phyloP scores from a whole-genome alignment of 2,888 invertebrate genomes.

The Trypoxylon attenuatum region DNA sequence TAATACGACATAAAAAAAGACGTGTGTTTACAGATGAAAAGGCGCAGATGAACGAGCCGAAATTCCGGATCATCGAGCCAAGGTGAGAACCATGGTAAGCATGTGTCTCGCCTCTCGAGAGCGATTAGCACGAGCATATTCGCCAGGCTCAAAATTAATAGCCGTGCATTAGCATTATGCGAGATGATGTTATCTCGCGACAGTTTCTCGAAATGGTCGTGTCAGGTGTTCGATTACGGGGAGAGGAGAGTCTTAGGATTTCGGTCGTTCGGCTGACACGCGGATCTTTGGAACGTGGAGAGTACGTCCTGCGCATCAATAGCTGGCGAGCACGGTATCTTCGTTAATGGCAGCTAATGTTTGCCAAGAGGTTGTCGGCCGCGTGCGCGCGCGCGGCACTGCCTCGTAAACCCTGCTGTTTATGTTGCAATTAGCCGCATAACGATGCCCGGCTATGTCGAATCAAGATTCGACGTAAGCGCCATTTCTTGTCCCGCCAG shows the following conservation, averaged over 20 bases:
- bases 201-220: slow-evolving; percentile 30
- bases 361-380: slow-evolving; percentile 68
- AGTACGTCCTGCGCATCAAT: slow-evolving; percentile 32
- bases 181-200: slow-evolving; percentile 28
- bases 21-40: no score
- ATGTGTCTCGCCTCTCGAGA: no score
- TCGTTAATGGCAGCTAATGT: slow-evolving; percentile 70
- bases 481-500: slow-evolving; percentile 8
- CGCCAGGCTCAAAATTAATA: slow-evolving; percentile 34
- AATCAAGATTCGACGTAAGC: slow-evolving; percentile 39
- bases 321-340: slow-evolving; percentile 45
- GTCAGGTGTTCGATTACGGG: slow-evolving; percentile 41
- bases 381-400: slow-evolving; percentile 61
- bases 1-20: no score
- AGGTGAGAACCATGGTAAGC: no score
- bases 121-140: slow-evolving; percentile 36
- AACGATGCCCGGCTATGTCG: slow-evolving; percentile 57
- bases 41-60: no score
- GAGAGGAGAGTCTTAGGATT: slow-evolving; percentile 43
- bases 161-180: slow-evolving; percentile 43
- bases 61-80: no score
- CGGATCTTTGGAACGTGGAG: slow-evolving; percentile 17
- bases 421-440: slow-evolving; percentile 70
- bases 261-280: slow-evolving; percentile 24
- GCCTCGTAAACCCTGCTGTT: slow-evolving; percentile 69